Evolutionary conservation across 2,797 vertebrate genomes (phyloP).

Genomic region (Glyptemys insculpta): DNA sequence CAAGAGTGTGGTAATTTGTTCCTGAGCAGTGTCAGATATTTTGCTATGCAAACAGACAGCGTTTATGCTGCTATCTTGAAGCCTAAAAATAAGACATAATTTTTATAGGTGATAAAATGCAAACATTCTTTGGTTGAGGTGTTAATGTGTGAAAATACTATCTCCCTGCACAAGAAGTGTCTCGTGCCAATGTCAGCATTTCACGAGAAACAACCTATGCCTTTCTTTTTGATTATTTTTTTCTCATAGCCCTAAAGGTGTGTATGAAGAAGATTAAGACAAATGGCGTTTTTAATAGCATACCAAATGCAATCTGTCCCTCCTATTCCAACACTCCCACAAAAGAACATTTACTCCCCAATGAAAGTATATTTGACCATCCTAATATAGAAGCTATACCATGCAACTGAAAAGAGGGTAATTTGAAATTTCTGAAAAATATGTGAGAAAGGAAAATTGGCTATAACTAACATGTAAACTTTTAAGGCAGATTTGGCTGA

Average conservation of each 20-base stretch:
- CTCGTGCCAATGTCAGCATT: conserved; percentile 29
- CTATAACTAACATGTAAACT: background rate
- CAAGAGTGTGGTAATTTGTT: conserved; percentile 45
- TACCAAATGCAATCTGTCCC: background rate
- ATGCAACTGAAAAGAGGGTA: conserved; percentile 14
- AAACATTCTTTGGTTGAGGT: background rate
- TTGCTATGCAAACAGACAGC: conserved; percentile 55
- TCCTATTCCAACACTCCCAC: background rate
- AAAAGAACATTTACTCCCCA: background rate
- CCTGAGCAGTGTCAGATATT: conserved; percentile 63
- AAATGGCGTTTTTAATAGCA: conserved; percentile 16
- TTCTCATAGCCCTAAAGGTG: background rate
- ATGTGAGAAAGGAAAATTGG: conserved; percentile 18
- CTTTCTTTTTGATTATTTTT: conserved; percentile 39
- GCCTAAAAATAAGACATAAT: conserved; percentile 9
- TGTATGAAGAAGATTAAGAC: conserved; percentile 39
- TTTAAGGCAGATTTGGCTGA: background rate
- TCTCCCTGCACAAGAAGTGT: background rate
- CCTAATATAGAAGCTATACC: conserved; percentile 7
- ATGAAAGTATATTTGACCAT: background rate
- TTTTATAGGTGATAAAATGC: conserved; percentile 30
- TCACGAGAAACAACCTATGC: background rate
- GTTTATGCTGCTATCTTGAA: conserved; percentile 1
- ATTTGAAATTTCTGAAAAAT: conserved; percentile 27
- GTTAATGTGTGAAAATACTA: conserved; percentile 38